phyloP scores from a whole-genome alignment of 2,888 invertebrate species.

The Meteorus colon region DNA sequence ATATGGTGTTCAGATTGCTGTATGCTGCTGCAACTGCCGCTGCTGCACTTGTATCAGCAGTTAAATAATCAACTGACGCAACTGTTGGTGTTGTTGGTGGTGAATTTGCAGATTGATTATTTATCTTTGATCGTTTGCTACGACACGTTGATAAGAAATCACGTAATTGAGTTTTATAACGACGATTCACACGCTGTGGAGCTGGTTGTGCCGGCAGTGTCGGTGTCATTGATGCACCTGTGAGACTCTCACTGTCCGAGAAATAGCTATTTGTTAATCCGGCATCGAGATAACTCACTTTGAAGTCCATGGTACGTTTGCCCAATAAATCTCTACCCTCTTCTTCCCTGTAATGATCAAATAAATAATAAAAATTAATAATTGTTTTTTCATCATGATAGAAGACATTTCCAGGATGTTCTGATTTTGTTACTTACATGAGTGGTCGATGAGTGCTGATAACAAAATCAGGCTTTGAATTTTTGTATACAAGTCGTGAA shows the following conservation, averaged over 20 bases:
- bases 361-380: neutral
- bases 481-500: slow-evolving; percentile 98
- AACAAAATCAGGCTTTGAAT: slow-evolving; percentile 99
- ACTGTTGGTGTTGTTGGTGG: slow-evolving; percentile 76
- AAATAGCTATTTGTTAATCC: slow-evolving; percentile 93
- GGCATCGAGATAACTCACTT: slow-evolving; percentile 97
- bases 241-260: slow-evolving; percentile 87
- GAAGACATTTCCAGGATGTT: neutral
- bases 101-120: slow-evolving; percentile 76
- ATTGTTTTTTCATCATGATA: neutral
- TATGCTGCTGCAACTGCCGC: slow-evolving; percentile 86
- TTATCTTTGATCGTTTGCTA: slow-evolving; percentile 79
- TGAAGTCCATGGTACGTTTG: slow-evolving; percentile 99
- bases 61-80: slow-evolving; percentile 79
- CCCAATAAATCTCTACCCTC: slow-evolving; percentile 97
- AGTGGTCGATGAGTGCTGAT: slow-evolving; percentile 98
- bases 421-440: slow-evolving; percentile 82
- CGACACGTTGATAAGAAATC: slow-evolving; percentile 95
- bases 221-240: slow-evolving; percentile 75
- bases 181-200: slow-evolving; percentile 84
- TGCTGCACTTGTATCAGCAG: slow-evolving; percentile 77
- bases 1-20: slow-evolving; percentile 85
- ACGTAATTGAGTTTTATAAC: slow-evolving; percentile 94
- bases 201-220: slow-evolving; percentile 77
- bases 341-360: slow-evolving; percentile 85